These are phyloP conservation scores for Drosophila paramelanica DNA, from an alignment of 2,888 invertebrate genomes.

Conservation along the genomic window DNA sequence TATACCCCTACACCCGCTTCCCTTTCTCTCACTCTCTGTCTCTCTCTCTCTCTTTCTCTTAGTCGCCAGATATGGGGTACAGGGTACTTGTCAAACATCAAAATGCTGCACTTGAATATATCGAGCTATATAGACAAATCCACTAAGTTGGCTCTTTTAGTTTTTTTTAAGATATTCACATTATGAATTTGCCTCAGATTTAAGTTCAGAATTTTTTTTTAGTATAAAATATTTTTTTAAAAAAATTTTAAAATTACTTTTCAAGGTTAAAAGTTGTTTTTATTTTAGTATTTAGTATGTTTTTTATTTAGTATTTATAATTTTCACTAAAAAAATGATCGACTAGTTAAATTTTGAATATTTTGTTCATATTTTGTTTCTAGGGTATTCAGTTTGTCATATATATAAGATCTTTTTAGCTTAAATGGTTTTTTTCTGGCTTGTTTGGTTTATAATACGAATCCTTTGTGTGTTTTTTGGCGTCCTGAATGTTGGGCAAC, in stretches of 20 bases:
- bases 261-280: no score
- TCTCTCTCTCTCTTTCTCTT: not conserved
- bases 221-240: no score
- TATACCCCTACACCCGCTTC: constrained; percentile 1
- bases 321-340: no score
- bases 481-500: constrained; percentile 18
- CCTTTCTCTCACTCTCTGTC: no score
- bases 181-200: no score
- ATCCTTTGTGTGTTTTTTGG: constrained; percentile 3
- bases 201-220: no score
- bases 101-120: constrained; percentile 22
- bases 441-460: constrained; percentile 43
- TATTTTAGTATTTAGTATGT: no score
- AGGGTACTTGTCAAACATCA: constrained; percentile 52
- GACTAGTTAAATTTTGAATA: not conserved
- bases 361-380: not conserved
- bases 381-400: constrained; percentile 36
- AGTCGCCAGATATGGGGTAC: constrained; percentile 12
- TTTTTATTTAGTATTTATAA: no score
- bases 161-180: no score
- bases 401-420: not conserved
- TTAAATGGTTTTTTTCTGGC: not conserved
- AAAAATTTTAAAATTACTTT: no score
- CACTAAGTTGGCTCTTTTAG: constrained; percentile 12
- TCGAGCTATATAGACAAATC: not conserved